Evolutionary conservation across 2,113 vertebrate species (phyloP), one percentile per base, ranked within the genome.

Genomic region (Sphaerodactylus townsendi): DNA sequence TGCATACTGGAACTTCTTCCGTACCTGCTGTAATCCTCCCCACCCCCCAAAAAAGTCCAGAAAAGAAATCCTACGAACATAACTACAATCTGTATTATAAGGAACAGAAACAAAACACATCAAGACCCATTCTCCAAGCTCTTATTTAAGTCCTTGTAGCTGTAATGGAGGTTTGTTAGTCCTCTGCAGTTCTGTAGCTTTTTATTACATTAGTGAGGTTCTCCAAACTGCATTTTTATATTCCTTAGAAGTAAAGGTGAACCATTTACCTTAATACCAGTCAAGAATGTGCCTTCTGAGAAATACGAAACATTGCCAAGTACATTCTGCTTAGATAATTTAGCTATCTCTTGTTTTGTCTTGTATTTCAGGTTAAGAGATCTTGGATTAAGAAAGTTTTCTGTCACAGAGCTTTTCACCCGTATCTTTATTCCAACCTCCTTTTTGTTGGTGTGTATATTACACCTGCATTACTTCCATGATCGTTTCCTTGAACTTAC

Each of bases 391-490:
- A 95, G 98, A 92, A 89, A 84, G 77, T 99, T 98, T 62, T 87
- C 81, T 0, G 75, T 98, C 44, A 50, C 95, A 21, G 93, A 94
- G 50, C 94, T 99, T 5, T 99, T 99, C 94, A 99, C 97, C 9
- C 96, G 97, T 59, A 98, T 99, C 84, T 98, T 98, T 93, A 99
- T 99, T 69, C 98, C 98, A 25, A 97, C 98, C 0, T 99, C 98
- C 87, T 99, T 99, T 93, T 94, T 99, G 48, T 93, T 99, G 83
- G 97, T 98, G 23, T 99, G 98, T 87, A 98, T 98, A 83, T 96
- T 99, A 81, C 98, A 99, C 93, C 96, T 99, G 83, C 98, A 99
- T 96, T 99, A 99, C 86, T 99, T 99, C 94, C 98, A 99, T 59
- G 97, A 99, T 81, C 96, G 88, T 37, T 99, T 99, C 90, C 98